Percentiles rank a stretch among this genome's conserved stretches.
phyloP scores from a whole-genome alignment of 1,140 invertebrate genomes.

The Carcinoscorpius rotundicauda region DNA sequence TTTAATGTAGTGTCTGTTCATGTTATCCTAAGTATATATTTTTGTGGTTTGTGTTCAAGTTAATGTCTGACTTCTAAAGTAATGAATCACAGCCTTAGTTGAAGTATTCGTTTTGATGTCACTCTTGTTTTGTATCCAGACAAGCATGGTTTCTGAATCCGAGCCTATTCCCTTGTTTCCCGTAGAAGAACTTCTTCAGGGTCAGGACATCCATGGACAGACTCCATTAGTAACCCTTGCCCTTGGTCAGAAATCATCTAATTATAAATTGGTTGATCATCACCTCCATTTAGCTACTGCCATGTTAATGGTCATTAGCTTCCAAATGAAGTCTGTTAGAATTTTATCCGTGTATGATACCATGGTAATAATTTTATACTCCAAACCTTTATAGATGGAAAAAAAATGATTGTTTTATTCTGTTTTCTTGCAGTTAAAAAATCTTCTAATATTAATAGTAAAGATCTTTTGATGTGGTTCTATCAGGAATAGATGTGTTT shows the following conservation, averaged over 20 bases:
- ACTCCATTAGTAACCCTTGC: constrained; percentile 59
- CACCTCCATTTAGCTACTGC: constrained; percentile 62
- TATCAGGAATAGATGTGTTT: too few relatives aligned
- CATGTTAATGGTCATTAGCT: constrained; percentile 61
- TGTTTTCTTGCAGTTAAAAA: constrained; percentile 7
- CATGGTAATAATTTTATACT: constrained; percentile 36
- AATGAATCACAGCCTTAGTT: not conserved
- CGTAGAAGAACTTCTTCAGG: constrained; percentile 36
- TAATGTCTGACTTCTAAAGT: not conserved
- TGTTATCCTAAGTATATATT: not conserved
- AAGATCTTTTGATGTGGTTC: too few relatives aligned
- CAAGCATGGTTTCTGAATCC: constrained; percentile 12
- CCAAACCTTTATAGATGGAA: too few relatives aligned
- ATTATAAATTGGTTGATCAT: constrained; percentile 58
- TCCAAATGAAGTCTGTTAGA: constrained; percentile 58
- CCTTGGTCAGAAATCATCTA: constrained; percentile 54
- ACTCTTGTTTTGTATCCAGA: not conserved
- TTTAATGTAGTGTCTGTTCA: too few relatives aligned
- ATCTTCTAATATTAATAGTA: constrained; percentile 4
- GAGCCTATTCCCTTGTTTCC: constrained; percentile 34
- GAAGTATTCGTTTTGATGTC: not conserved
- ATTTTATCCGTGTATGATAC: constrained; percentile 63
- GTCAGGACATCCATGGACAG: constrained; percentile 26
- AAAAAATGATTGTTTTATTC: constrained; percentile 3
- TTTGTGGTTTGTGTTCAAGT: not conserved